These are phyloP conservation scores for Calypte anna DNA, from an alignment of 2,113 vertebrate species.

Conservation along the genomic window DNA sequence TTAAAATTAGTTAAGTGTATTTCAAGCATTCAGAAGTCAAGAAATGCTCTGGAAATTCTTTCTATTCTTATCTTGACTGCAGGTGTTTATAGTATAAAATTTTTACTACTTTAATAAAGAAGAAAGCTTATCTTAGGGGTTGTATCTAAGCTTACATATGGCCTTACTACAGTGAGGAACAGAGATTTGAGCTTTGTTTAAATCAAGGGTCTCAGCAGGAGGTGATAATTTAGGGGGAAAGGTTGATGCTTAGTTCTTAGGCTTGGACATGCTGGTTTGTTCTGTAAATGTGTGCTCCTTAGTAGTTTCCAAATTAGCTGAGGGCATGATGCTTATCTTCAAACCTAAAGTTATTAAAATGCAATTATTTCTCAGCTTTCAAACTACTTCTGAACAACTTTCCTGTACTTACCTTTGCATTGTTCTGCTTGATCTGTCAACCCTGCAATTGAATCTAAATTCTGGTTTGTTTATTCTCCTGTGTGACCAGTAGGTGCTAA, in stretches of 20 bases:
- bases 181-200: neutral
- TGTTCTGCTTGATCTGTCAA: neutral
- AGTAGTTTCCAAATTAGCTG: neutral
- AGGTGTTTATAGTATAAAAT: neutral
- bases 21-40: neutral
- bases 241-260: neutral
- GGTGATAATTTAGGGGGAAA: neutral
- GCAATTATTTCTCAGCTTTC: neutral
- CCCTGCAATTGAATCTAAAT: neutral
- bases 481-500: constrained; percentile 17
- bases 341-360: neutral
- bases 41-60: neutral
- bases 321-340: neutral
- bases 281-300: neutral
- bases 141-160: neutral
- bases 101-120: neutral
- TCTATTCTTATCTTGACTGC: neutral
- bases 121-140: neutral
- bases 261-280: neutral
- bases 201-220: neutral
- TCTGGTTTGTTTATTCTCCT: neutral
- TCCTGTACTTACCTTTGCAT: neutral
- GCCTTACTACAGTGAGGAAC: neutral
- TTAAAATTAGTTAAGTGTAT: neutral
- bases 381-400: neutral